Evolutionary conservation across 2,113 vertebrate species (phyloP).

Genomic region (Sylvicapra grimmia): DNA sequence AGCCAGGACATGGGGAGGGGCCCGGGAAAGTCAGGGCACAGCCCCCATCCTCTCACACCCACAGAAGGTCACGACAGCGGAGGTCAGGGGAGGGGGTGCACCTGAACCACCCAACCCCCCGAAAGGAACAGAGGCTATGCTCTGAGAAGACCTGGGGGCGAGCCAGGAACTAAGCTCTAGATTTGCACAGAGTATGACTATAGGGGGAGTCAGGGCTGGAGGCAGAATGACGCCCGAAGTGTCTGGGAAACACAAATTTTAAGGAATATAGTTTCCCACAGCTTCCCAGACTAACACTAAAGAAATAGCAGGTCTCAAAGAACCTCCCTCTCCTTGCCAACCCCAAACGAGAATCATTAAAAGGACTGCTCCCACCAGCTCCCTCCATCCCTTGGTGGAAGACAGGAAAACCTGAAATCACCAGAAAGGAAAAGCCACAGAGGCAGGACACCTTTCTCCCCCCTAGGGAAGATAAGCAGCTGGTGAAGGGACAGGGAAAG

Average conservation of each 20-base stretch:
- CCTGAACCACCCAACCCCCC: conserved; percentile 56
- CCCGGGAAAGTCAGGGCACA: conserved; percentile 34
- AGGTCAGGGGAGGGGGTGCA: background rate
- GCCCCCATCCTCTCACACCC: conserved; percentile 61
- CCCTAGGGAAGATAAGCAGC: conserved; percentile 45
- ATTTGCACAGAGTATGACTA: conserved; percentile 18
- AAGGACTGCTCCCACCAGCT: conserved; percentile 53
- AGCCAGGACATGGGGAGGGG: conserved; percentile 39
- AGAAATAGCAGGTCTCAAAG: conserved; percentile 17
- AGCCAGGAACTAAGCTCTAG: conserved; percentile 40
- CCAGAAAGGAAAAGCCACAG: conserved; percentile 54
- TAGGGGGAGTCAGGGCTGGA: background rate
- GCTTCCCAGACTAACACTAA: conserved; percentile 13
- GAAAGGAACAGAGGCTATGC: conserved; percentile 13
- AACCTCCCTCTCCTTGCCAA: conserved; percentile 50
- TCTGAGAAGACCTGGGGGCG: conserved; percentile 23
- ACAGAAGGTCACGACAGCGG: conserved; percentile 33
- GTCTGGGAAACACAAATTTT: conserved; percentile 12
- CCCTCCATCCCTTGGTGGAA: conserved; percentile 67
- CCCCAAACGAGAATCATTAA: conserved; percentile 12
- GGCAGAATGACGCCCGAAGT: background rate
- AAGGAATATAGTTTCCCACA: background rate
- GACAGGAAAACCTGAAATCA: conserved; percentile 60
- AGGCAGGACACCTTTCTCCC: conserved; percentile 45
- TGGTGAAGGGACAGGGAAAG: conserved; percentile 29